These are phyloP conservation scores for Trichosurus vulpecula DNA, from an alignment of 2,797 vertebrate species.

Conservation along the genomic window DNA sequence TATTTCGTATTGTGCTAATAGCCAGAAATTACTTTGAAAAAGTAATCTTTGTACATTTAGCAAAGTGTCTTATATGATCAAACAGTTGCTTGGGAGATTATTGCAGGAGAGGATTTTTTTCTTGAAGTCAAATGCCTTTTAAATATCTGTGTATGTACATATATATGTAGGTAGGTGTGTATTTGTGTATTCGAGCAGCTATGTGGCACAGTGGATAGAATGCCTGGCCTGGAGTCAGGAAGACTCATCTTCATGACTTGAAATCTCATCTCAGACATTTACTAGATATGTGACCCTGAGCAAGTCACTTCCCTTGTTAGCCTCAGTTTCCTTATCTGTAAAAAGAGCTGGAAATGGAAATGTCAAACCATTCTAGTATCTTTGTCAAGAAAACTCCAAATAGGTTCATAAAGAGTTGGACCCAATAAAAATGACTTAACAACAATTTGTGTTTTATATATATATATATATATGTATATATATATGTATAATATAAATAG, in stretches of 20 bases:
- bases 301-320: neutral
- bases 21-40: neutral
- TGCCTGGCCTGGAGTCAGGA: neutral
- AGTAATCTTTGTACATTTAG: neutral
- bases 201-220: neutral
- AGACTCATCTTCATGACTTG: neutral
- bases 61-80: neutral
- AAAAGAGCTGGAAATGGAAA: neutral
- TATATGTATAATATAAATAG: neutral
- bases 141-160: neutral
- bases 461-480: neutral
- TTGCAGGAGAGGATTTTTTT: neutral
- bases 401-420: neutral
- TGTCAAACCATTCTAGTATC: neutral
- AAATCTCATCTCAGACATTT: neutral
- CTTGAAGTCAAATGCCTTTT: neutral
- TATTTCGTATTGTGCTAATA: neutral
- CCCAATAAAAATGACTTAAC: neutral
- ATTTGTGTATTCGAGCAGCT: neutral
- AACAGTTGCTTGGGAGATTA: neutral
- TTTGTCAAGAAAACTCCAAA: neutral
- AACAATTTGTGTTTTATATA: neutral
- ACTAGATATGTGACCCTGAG: neutral
- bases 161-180: accelerated
- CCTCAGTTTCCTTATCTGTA: neutral